Percentiles rank a stretch among this genome's conserved stretches.
These are phyloP conservation scores for Bergia puertoricense DNA, from an alignment of 92 coral and sea anemone genomes.

Conservation along the genomic window DNA sequence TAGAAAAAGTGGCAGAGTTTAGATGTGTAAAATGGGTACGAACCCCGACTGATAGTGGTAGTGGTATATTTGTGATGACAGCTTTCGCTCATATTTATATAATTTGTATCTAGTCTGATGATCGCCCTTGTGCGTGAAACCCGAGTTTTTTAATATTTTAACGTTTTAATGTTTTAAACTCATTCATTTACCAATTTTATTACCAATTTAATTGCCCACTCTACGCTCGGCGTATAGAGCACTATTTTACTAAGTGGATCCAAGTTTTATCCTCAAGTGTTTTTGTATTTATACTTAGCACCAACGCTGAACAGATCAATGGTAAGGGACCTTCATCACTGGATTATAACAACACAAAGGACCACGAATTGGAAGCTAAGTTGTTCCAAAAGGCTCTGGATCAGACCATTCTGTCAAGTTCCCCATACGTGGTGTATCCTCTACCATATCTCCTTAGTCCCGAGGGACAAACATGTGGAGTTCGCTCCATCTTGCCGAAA, in stretches of 20 bases:
- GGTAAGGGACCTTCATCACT: not conserved
- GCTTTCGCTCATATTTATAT: too few species aligned
- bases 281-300: not conserved
- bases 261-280: not conserved
- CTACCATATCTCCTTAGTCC: slow-evolving; percentile 80
- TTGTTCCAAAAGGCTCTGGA: slow-evolving; percentile 67
- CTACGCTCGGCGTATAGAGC: too few species aligned
- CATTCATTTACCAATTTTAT: too few species aligned
- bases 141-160: too few species aligned
- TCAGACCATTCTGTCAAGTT: slow-evolving; percentile 70
- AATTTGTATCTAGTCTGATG: too few species aligned
- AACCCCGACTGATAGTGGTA: too few species aligned
- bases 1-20: too few species aligned
- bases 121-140: too few species aligned
- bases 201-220: too few species aligned
- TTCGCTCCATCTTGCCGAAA: slow-evolving; percentile 67
- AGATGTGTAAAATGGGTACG: too few species aligned
- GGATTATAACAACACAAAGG: not conserved
- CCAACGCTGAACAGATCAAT: not conserved
- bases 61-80: too few species aligned
- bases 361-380: slow-evolving; percentile 34
- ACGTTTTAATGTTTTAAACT: too few species aligned
- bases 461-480: slow-evolving; percentile 75
- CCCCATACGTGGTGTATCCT: slow-evolving; percentile 83
- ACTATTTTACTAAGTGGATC: not conserved